Evolutionary conservation across 1,140 invertebrate genomes (phyloP).

Genomic region (Eupeodes corollae): DNA sequence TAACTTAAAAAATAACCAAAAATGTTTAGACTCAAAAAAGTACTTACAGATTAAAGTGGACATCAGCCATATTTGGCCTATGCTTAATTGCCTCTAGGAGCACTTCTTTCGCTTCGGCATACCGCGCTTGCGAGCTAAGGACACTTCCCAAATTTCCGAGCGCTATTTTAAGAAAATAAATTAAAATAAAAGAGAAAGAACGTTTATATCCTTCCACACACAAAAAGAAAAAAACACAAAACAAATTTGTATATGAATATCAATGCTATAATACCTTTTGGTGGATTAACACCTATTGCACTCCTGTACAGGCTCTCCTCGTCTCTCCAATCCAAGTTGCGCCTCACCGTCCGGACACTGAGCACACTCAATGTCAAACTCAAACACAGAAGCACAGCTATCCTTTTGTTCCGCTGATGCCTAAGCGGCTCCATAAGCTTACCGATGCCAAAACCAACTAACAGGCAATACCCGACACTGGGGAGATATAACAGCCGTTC

Average conservation of each 20-base stretch:
- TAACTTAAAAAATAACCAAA: too few species aligned
- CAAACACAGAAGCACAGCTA: conserved; percentile 40
- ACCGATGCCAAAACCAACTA: conserved; percentile 64
- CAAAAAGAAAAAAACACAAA: neutral
- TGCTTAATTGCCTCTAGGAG: conserved; percentile 75
- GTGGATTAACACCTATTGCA: conserved; percentile 84
- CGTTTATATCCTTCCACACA: neutral
- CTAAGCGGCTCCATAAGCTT: conserved; percentile 34
- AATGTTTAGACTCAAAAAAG: neutral
- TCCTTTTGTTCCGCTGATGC: conserved; percentile 39
- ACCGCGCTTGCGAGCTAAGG: conserved; percentile 71
- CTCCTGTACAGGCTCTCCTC: conserved; percentile 89
- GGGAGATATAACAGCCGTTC: conserved; percentile 91
- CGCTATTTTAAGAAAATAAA: conserved; percentile 43
- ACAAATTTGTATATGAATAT: neutral
- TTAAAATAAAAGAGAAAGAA: neutral
- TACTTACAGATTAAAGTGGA: conserved; percentile 96
- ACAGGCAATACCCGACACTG: conserved; percentile 87
- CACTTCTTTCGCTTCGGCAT: conserved; percentile 74
- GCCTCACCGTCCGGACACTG: conserved; percentile 60
- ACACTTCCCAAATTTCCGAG: conserved; percentile 89
- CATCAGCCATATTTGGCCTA: conserved; percentile 91
- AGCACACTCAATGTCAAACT: conserved; percentile 55
- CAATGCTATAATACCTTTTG: conserved; percentile 68
- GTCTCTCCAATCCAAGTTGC: conserved; percentile 84